Evolutionary conservation across 1,140 invertebrate species (phyloP).

Genomic region (Cyclina sinensis): DNA sequence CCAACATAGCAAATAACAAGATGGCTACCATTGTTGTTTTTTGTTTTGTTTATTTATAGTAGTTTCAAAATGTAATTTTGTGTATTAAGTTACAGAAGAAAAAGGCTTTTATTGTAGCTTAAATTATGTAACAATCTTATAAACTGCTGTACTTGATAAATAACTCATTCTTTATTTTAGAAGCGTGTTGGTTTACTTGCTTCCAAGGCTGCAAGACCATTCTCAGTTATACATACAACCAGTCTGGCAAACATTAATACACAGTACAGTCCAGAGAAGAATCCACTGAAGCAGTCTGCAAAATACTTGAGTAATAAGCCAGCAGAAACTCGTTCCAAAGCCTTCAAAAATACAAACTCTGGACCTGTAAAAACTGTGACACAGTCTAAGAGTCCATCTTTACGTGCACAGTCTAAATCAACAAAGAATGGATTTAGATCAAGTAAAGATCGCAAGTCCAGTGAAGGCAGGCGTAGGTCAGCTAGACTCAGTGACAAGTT

Average conservation of each 20-base stretch:
- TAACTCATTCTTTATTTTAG: slow-evolving; percentile 61
- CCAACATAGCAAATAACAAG: no score
- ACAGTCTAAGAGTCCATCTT: neutral
- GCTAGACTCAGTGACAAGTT: slow-evolving; percentile 43
- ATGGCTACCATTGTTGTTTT: no score
- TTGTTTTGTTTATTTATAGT: no score
- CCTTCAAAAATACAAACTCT: neutral
- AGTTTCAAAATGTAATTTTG: no score
- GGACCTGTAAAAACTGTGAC: neutral
- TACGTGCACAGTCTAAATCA: neutral
- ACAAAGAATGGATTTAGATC: neutral
- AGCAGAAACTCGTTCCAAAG: neutral
- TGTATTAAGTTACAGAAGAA: no score
- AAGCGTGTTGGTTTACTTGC: slow-evolving; percentile 72
- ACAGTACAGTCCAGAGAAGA: slow-evolving; percentile 74
- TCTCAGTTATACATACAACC: slow-evolving; percentile 75
- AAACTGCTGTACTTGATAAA: no score
- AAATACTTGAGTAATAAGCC: slow-evolving; percentile 3
- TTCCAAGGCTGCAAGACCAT: slow-evolving; percentile 64
- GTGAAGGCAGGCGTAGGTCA: slow-evolving; percentile 25
- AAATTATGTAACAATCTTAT: no score
- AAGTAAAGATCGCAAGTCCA: slow-evolving; percentile 8
- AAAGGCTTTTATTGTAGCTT: no score
- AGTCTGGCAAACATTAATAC: slow-evolving; percentile 74
- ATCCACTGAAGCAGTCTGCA: slow-evolving; percentile 2